Evolutionary conservation across 2,113 vertebrate genomes (phyloP), one percentile per base, ranked within the genome.

Genomic region (Gorsachius goisagi): DNA sequence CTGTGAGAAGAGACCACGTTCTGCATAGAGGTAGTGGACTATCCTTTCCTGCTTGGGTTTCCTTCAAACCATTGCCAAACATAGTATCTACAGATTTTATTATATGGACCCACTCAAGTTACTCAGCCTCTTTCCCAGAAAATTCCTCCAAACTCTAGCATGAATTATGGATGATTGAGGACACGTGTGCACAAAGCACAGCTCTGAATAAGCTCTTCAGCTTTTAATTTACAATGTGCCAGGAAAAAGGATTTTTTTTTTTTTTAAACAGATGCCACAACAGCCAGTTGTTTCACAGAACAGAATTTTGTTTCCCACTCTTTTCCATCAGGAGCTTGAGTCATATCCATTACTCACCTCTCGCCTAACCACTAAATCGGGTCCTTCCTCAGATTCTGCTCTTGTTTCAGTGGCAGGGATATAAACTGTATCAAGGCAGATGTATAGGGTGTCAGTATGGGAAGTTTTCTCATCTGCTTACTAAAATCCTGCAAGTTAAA

Each of bases 401-500:
- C 75, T 59, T 80, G 21, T 92, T 96, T 83, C 80, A 85, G 89
- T 84, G 53, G 85, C 37, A n/a, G 60, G 24, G 73, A 24, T 55
- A 6, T 23, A 90, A 78, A 47, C 78, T 96, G 64, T 76, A 81
- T 15, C 6, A 22, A 86, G 49, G 74, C 18, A 93, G 60, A 94
- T 41, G 64, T 90, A 85, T 23, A 62, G 69, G 62, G 82, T 37
- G 50, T 78, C 53, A 60, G 88, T 81, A 90, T 11, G 33, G 62
- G 37, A 93, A 95, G 15, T 18, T 75, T 79, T 7, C 50, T 80
- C 27, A 66, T 88, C 81, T 94, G 72, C 71, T 91, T 90, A 88
- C 85, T 41, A 76, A 96, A 96, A 80, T 82, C 35, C 88, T 85
- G 84, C 72, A 89, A 94, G 44, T 60, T 69, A 74, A 55, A 49